phyloP scores from a whole-genome alignment of 35 echinoderm and acorn worm genomes.

The Amphiura filiformis region DNA sequence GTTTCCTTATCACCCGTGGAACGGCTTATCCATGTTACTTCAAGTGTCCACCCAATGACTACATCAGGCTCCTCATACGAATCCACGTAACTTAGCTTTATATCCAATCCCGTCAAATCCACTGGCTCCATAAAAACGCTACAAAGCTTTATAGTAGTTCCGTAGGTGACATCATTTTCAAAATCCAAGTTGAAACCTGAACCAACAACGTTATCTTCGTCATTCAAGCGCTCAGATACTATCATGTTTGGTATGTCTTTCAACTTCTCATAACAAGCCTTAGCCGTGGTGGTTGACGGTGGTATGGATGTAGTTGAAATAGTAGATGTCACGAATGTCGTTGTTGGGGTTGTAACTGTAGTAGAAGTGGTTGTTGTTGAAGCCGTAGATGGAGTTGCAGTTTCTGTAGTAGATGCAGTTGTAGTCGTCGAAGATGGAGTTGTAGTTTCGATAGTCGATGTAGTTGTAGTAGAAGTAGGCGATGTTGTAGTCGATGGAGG shows the following conservation, averaged over 20 bases:
- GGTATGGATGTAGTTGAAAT: background rate
- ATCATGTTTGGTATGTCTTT: background rate
- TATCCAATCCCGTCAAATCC: background rate
- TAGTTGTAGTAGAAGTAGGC: background rate
- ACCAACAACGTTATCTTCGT: background rate
- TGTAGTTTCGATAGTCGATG: too few relatives aligned
- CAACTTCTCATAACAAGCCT: background rate
- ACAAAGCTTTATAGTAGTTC: background rate
- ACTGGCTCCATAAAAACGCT: background rate
- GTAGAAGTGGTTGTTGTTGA: background rate
- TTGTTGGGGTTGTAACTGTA: background rate
- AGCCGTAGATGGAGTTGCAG: too few relatives aligned
- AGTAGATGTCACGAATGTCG: background rate
- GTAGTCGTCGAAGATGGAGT: background rate
- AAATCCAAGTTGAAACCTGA: background rate
- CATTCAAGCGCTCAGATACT: background rate
- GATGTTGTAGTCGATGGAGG: background rate
- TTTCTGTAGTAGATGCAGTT: too few relatives aligned
- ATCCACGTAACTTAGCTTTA: too few relatives aligned
- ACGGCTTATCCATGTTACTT: background rate
- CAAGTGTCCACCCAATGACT: background rate
- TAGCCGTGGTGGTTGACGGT: background rate
- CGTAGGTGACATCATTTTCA: background rate
- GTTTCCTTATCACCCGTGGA: background rate
- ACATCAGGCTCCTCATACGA: background rate